Conservation (phyloP, 2,797 vertebrate species). For the Periparus ater region DNA sequence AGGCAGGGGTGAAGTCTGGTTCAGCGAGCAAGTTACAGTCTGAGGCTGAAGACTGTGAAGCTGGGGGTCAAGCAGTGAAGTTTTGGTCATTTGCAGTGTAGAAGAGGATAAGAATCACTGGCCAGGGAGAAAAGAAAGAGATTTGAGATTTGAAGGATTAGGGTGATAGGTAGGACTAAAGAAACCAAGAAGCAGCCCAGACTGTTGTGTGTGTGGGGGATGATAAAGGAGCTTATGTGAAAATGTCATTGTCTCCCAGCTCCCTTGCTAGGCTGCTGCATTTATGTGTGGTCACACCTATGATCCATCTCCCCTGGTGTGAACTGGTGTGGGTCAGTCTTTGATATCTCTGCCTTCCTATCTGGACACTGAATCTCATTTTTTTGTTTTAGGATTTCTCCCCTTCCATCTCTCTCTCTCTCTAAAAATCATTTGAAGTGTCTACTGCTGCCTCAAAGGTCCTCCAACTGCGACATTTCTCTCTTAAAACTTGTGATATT, state of each 20-base stretch:
- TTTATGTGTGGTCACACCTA: not conserved
- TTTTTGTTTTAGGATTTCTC: not conserved
- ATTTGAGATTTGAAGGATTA: not conserved
- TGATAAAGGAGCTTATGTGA: not conserved
- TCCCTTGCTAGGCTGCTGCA: not conserved
- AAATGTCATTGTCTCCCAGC: not conserved
- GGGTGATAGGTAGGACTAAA: not conserved
- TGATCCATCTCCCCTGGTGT: not conserved
- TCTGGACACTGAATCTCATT: not conserved
- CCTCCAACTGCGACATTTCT: not conserved
- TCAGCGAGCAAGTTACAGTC: not conserved
- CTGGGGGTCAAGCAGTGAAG: not conserved
- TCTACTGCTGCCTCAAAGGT: not conserved
- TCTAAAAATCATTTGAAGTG: not conserved
- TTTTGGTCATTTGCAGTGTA: not conserved
- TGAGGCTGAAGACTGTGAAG: not conserved
- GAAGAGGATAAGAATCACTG: not conserved
- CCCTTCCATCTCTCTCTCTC: not conserved
- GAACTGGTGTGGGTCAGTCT: not conserved
- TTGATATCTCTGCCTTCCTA: not conserved
- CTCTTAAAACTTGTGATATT: not conserved
- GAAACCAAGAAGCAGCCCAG: not conserved
- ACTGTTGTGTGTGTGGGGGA: not conserved
- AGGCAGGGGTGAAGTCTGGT: constrained; percentile 3
- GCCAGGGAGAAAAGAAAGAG: not conserved